These are phyloP conservation scores for Callipepla squamata DNA, from an alignment of 2,113 vertebrate species.

Conservation along the genomic window DNA sequence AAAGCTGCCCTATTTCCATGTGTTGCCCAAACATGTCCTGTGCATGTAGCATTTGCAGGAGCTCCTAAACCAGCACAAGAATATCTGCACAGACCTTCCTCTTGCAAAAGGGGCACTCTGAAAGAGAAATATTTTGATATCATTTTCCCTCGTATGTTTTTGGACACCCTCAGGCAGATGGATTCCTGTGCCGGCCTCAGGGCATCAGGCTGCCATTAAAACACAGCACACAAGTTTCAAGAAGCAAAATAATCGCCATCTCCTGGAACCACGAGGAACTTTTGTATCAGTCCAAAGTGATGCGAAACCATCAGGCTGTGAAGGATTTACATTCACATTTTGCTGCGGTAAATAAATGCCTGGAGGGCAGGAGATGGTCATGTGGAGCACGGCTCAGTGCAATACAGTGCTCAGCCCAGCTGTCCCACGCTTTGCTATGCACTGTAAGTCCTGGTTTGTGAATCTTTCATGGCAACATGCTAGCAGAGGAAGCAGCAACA, in stretches of 20 bases:
- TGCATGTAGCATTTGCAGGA: not conserved
- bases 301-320: not conserved
- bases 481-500: not conserved
- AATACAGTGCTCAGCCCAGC: not conserved
- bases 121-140: not conserved
- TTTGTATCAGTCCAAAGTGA: not conserved
- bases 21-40: not conserved
- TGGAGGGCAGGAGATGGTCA: not conserved
- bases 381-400: not conserved
- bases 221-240: not conserved
- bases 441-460: not conserved
- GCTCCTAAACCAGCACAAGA: not conserved
- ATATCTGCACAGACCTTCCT: not conserved
- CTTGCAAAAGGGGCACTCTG: not conserved
- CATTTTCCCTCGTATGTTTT: not conserved
- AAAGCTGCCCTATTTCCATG: not conserved
- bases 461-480: not conserved
- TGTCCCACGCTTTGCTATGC: not conserved
- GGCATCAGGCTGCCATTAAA: not conserved
- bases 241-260: not conserved
- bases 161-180: not conserved
- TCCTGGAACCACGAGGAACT: not conserved
- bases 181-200: not conserved
- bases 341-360: not conserved
- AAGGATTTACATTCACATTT: not conserved